Conservation (phyloP, 1,140 invertebrate species). For the Meloidogyne floridensis region DNA sequence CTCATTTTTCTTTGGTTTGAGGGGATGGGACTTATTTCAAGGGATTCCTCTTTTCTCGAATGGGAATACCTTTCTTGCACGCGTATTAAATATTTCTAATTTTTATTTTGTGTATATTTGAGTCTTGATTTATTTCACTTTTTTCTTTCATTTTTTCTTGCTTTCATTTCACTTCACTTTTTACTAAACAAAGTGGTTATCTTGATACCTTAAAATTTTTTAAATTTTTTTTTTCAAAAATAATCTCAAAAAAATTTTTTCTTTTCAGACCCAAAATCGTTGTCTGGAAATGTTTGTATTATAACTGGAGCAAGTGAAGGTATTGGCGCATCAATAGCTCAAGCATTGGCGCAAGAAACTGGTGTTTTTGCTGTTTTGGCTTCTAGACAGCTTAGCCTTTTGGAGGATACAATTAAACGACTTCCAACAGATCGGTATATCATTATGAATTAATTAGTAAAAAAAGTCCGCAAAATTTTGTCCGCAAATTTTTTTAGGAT, state of each 20-base stretch:
- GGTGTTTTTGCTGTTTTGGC: slow-evolving; percentile 55
- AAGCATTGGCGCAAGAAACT: slow-evolving; percentile 51
- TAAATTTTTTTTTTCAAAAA: not conserved
- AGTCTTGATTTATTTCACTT: not conserved
- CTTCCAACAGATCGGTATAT: not conserved
- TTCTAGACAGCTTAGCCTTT: slow-evolving; percentile 40
- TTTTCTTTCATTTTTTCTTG: not conserved
- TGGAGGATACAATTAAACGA: slow-evolving; percentile 29
- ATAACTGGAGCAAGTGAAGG: slow-evolving; percentile 58
- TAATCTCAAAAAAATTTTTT: not conserved
- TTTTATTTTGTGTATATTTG: too few relatives aligned
- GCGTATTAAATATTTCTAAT: too few relatives aligned
- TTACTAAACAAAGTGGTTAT: not conserved
- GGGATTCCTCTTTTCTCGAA: too few relatives aligned
- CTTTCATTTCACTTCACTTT: too few relatives aligned
- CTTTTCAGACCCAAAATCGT: slow-evolving; percentile 37
- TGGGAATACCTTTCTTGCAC: too few relatives aligned
- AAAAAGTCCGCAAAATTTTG: too few relatives aligned
- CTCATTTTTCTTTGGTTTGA: too few relatives aligned
- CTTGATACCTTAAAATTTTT: not conserved
- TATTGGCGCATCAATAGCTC: slow-evolving; percentile 55
- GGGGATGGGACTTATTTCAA: too few relatives aligned
- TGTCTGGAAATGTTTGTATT: slow-evolving; percentile 54
- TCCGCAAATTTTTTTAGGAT: not conserved
- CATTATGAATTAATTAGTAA: slow-evolving; percentile 23